Conservation (phyloP, 2,888 invertebrate genomes). For the Athripsodes cinereus region DNA sequence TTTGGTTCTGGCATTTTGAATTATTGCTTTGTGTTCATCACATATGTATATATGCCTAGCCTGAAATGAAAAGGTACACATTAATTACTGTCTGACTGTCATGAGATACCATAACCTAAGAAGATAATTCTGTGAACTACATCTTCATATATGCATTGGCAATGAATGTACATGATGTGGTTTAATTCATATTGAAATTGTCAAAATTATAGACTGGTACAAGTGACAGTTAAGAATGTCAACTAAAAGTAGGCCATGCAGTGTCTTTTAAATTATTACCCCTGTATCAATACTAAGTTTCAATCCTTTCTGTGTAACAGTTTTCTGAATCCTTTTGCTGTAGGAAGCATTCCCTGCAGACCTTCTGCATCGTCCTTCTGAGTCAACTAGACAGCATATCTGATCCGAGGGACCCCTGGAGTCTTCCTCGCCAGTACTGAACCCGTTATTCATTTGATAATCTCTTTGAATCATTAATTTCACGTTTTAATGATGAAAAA, state of each 20-base stretch:
- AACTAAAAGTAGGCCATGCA: too few relatives aligned
- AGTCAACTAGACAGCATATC: conserved; percentile 89
- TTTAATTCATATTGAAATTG: too few relatives aligned
- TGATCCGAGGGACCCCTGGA: conserved; percentile 83
- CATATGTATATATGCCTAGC: conserved; percentile 95
- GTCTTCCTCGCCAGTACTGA: conserved; percentile 87
- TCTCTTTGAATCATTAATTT: conserved; percentile 49
- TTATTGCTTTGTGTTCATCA: conserved; percentile 92
- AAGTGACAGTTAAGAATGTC: background rate
- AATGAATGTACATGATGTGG: too few relatives aligned
- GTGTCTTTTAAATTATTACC: too few relatives aligned
- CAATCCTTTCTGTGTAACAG: conserved; percentile 83
- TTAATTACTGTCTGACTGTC: too few relatives aligned
- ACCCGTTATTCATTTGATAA: conserved; percentile 74
- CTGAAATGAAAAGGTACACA: conserved; percentile 44
- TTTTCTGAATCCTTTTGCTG: conserved; percentile 94
- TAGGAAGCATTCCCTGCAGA: conserved; percentile 93
- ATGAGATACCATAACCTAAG: too few relatives aligned
- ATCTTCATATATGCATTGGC: too few relatives aligned
- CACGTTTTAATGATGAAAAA: background rate
- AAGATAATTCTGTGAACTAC: too few relatives aligned
- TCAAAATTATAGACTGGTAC: background rate
- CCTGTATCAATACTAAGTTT: conserved; percentile 80
- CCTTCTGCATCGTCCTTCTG: conserved; percentile 78
- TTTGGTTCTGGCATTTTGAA: conserved; percentile 91